phyloP scores from a whole-genome alignment of 2,888 invertebrate genomes.

The Drosophila tripunctata region DNA sequence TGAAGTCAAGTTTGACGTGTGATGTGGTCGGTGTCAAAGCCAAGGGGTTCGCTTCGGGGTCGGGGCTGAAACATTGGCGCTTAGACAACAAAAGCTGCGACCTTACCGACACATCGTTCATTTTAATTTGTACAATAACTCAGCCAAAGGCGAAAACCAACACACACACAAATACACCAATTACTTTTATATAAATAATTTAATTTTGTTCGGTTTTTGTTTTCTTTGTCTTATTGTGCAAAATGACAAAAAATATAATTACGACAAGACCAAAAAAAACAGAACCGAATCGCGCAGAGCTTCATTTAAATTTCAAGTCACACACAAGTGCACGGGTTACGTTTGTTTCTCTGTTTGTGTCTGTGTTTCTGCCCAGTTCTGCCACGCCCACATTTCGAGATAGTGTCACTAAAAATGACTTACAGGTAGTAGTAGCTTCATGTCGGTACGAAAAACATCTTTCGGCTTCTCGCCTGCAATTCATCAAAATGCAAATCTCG shows the following conservation, averaged over 20 bases:
- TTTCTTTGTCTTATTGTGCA: slow-evolving; percentile 19
- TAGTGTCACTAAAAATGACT: slow-evolving; percentile 77
- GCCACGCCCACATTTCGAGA: slow-evolving; percentile 26
- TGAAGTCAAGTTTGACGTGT: slow-evolving; percentile 64
- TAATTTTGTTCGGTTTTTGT: not conserved
- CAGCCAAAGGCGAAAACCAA: slow-evolving; percentile 49
- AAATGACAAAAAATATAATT: slow-evolving; percentile 68
- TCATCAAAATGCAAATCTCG: slow-evolving; percentile 82
- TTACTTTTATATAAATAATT: slow-evolving; percentile 13
- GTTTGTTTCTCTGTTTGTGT: slow-evolving; percentile 10
- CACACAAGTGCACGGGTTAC: slow-evolving; percentile 58
- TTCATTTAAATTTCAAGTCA: slow-evolving; percentile 83
- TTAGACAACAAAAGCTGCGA: slow-evolving; percentile 67
- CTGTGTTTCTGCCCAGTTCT: not conserved
- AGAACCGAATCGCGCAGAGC: slow-evolving; percentile 38
- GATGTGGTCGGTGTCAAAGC: slow-evolving; percentile 29
- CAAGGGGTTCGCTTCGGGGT: slow-evolving; percentile 2
- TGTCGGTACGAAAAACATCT: slow-evolving; percentile 46
- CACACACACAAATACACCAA: slow-evolving; percentile 6
- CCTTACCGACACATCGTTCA: slow-evolving; percentile 80
- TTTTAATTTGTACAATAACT: slow-evolving; percentile 80
- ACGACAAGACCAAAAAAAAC: slow-evolving; percentile 21
- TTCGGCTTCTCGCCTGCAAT: slow-evolving; percentile 68
- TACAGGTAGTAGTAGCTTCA: slow-evolving; percentile 56
- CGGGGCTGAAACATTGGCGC: slow-evolving; percentile 49